Conservation (phyloP, 2,888 invertebrate genomes). For the Lagria hirta region DNA sequence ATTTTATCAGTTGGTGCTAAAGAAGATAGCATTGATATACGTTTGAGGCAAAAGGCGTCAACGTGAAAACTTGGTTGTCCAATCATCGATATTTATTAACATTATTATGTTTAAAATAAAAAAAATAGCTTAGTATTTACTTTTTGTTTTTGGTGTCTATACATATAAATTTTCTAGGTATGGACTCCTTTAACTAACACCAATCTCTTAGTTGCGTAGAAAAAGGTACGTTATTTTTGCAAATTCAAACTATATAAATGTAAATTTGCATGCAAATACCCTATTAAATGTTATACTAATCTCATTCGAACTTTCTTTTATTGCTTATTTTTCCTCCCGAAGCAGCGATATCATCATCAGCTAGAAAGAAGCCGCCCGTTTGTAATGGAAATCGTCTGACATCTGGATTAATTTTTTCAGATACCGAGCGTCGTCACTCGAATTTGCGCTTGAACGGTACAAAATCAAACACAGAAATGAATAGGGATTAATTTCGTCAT, state of each 20-base stretch:
- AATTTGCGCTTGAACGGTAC: slow-evolving; percentile 64
- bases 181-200: slow-evolving; percentile 16
- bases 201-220: slow-evolving; percentile 5
- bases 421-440: slow-evolving; percentile 60
- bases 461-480: slow-evolving; percentile 58
- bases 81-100: too few relatives aligned
- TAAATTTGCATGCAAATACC: slow-evolving; percentile 5
- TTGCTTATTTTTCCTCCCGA: not conserved
- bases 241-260: not conserved
- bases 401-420: slow-evolving; percentile 51
- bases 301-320: too few relatives aligned
- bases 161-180: slow-evolving; percentile 11
- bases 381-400: slow-evolving; percentile 3
- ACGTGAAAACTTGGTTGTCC: too few relatives aligned
- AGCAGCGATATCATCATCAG: slow-evolving; percentile 6
- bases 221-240: slow-evolving; percentile 8
- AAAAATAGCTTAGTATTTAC: too few relatives aligned
- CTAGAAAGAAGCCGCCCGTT: slow-evolving; percentile 2
- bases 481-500: slow-evolving; percentile 43
- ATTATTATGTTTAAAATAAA: too few relatives aligned
- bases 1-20: too few relatives aligned
- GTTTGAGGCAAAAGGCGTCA: too few relatives aligned
- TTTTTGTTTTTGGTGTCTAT: too few relatives aligned
- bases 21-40: too few relatives aligned
- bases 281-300: not conserved